A percentile compares a stretch with the other conserved stretches of the same genome.
Conservation (phyloP, 2,797 vertebrate genomes). For the Babyrousa celebensis region DNA sequence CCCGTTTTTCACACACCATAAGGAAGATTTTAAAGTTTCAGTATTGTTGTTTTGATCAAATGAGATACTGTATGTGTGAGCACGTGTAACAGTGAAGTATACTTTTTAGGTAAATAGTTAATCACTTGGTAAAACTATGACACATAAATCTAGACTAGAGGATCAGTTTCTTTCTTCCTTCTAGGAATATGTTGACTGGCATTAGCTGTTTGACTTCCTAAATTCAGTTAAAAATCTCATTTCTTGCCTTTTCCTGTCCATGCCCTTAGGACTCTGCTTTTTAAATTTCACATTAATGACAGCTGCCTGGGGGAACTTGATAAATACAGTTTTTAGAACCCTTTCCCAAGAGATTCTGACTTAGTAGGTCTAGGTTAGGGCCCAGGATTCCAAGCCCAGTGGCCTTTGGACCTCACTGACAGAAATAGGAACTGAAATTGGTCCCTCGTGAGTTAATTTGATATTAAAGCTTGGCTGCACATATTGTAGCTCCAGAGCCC, state of each 20-base stretch:
- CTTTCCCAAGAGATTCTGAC: conserved; percentile 17
- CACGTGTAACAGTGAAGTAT: not conserved
- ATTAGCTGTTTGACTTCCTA: not conserved
- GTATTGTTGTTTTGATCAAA: conserved; percentile 10
- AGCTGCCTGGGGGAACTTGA: not conserved
- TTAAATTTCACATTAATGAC: not conserved
- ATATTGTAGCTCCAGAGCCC: not conserved
- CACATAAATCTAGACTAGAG: not conserved
- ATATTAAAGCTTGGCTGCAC: not conserved
- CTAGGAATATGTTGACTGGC: not conserved
- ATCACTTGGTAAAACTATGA: not conserved
- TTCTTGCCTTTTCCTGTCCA: not conserved
- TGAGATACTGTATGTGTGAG: not conserved
- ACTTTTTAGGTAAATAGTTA: not conserved
- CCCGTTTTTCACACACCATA: not conserved
- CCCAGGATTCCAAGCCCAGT: not conserved
- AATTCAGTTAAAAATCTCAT: conserved; percentile 10
- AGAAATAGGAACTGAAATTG: not conserved
- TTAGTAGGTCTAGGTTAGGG: conserved; percentile 5
- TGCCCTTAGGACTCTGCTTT: not conserved
- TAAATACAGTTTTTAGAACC: not conserved
- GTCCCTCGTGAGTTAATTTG: not conserved
- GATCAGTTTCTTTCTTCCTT: not conserved
- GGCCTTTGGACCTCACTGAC: not conserved
- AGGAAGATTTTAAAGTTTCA: conserved; percentile 45